These are phyloP conservation scores for Pachyuromys duprasi DNA, from an alignment of 2,797 vertebrate genomes.

Conservation along the genomic window DNA sequence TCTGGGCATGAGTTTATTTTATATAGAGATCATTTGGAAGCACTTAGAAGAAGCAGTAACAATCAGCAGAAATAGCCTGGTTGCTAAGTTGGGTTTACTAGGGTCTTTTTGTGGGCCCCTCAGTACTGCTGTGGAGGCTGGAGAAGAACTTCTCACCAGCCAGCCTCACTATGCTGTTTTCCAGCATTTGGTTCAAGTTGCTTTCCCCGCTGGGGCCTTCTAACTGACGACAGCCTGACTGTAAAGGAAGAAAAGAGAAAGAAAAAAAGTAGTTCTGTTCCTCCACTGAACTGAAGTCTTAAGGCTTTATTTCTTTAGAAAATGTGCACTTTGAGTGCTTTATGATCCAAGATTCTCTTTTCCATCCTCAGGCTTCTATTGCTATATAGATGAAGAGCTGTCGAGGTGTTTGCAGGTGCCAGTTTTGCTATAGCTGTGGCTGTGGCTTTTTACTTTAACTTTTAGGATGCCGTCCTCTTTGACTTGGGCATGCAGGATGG, in stretches of 20 bases:
- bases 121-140: neutral
- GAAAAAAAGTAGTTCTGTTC: neutral
- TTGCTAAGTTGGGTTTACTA: conserved; percentile 66
- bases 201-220: neutral
- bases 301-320: conserved; percentile 49
- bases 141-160: neutral
- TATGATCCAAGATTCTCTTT: neutral
- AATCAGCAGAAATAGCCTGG: conserved; percentile 35
- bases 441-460: conserved; percentile 19
- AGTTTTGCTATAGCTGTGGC: neutral
- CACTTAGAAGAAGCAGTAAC: conserved; percentile 52
- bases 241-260: neutral
- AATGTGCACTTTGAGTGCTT: neutral
- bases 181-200: neutral
- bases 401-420: neutral
- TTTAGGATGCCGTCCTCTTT: neutral
- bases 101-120: neutral
- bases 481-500: neutral
- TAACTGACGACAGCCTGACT: neutral
- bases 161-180: neutral
- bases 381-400: neutral
- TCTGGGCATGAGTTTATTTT: conserved; percentile 52
- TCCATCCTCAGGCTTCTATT: neutral
- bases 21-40: conserved; percentile 26
- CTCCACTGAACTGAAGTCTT: neutral